phyloP scores from a whole-genome alignment of 1,140 invertebrate species.

The Drosophila fuyamai region DNA sequence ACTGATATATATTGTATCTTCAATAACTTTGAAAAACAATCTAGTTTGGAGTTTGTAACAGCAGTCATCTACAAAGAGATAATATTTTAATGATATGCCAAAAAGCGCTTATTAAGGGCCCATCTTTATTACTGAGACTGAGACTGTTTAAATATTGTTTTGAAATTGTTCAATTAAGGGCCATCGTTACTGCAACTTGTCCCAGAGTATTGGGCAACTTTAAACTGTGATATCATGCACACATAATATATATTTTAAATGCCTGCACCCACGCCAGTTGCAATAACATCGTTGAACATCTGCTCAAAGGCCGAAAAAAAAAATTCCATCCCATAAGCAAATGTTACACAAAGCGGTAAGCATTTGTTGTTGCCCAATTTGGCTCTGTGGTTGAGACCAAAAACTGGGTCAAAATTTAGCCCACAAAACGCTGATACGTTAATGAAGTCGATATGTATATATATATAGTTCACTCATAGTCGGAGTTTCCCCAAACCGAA shows the following conservation, averaged over 20 bases:
- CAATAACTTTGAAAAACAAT: too few relatives aligned
- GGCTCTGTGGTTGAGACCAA: conserved; percentile 7
- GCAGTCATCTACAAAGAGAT: not conserved
- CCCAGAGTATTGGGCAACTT: conserved; percentile 5
- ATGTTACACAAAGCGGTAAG: conserved; percentile 27
- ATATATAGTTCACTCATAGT: conserved; percentile 6
- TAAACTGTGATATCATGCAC: conserved; percentile 13
- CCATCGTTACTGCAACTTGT: conserved; percentile 8
- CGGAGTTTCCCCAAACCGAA: conserved; percentile 1
- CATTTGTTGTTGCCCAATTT: conserved; percentile 46
- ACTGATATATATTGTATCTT: too few relatives aligned
- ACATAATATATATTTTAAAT: conserved; percentile 26
- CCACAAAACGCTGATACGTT: conserved; percentile 47
- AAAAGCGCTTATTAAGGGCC: not conserved
- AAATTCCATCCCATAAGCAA: conserved; percentile 19
- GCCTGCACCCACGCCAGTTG: conserved; percentile 20
- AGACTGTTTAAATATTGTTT: not conserved
- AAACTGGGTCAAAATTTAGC: conserved; percentile 59
- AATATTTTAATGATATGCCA: not conserved
- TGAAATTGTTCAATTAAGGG: not conserved
- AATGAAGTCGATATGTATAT: conserved; percentile 44
- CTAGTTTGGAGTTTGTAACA: too few relatives aligned
- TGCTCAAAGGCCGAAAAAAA: conserved; percentile 6
- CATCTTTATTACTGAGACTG: not conserved
- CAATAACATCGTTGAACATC: conserved; percentile 28